A percentile compares a stretch with the other conserved stretches of the same genome.
These are phyloP conservation scores for Desmodus rotundus DNA, from an alignment of 2,113 vertebrate species.

Conservation along the genomic window DNA sequence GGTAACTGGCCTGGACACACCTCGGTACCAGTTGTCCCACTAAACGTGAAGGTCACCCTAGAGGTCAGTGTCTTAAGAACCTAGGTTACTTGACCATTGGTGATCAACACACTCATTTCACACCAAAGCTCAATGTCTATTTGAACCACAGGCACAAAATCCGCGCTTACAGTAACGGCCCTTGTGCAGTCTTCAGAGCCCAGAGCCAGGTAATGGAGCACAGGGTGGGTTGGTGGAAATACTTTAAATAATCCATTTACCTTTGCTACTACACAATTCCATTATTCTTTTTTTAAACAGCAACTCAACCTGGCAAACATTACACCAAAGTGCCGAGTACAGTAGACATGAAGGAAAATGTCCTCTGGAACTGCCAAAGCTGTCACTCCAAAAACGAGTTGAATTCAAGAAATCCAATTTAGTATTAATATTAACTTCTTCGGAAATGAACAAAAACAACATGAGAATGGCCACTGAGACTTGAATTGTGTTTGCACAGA, in stretches of 20 bases:
- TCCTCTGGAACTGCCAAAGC: background rate
- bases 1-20: background rate
- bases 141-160: background rate
- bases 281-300: background rate
- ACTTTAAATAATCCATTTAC: background rate
- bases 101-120: background rate
- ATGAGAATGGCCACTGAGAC: background rate
- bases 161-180: background rate
- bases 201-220: background rate
- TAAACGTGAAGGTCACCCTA: background rate
- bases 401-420: background rate
- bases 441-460: background rate
- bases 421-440: background rate
- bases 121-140: background rate
- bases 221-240: background rate
- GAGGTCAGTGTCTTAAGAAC: background rate
- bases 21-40: background rate
- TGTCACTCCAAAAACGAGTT: background rate
- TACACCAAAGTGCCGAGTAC: background rate
- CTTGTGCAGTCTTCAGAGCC: background rate
- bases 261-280: background rate
- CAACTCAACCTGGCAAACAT: background rate
- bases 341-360: background rate
- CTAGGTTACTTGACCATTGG: background rate
- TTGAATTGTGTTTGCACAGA: background rate